Evolutionary conservation across 2,113 vertebrate genomes (phyloP), one percentile per base, ranked within the genome.

Genomic region (Catharus fuscescens): DNA sequence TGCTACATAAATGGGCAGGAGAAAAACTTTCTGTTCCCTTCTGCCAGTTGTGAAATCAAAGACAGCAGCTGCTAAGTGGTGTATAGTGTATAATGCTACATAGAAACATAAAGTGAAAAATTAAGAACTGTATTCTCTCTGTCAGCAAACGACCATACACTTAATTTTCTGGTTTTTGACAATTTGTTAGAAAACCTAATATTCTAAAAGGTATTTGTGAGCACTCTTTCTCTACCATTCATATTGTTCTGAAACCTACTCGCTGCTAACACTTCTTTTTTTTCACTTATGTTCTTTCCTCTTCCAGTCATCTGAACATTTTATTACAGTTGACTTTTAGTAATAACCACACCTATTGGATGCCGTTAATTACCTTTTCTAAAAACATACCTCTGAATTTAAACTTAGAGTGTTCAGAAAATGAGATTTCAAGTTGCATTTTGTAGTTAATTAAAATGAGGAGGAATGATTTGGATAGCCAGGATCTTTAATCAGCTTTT

Each of bases 291-390:
- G 38, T 90, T 87, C 21, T 87, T 93, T 70, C 74, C 45, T 31
- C 21, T 90, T 88, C 18, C n/a, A 88, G 64, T 72, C 59, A 21
- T 93, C 72, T 86, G 72, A 78, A 64, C 23, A 34, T 86, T 96
- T 94, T 74, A 67, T 92, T 92, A 65, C 67, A 78, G 59, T 54
- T 83, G 76, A 76, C 72, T 93, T 52, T 91, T 71, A 90, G 79
- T 32, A 70, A 71, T 83, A 90, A 56, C 67, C 71, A 94, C 64
- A 42, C 76, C 87, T 93, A 93, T 12, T 91, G 72, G 56, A 64
- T 86, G 64, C 69, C 93, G 88, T 94, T 86, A 96, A 93, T 95
- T 96, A 94, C 88, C 88, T 86, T 95, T 86, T 83, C 93, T 86
- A 64, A 90, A 94, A 93, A 42, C 86, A 81, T 29, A 86, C 56